phyloP scores from a whole-genome alignment of 1,140 invertebrate species.

The Sipha flava region DNA sequence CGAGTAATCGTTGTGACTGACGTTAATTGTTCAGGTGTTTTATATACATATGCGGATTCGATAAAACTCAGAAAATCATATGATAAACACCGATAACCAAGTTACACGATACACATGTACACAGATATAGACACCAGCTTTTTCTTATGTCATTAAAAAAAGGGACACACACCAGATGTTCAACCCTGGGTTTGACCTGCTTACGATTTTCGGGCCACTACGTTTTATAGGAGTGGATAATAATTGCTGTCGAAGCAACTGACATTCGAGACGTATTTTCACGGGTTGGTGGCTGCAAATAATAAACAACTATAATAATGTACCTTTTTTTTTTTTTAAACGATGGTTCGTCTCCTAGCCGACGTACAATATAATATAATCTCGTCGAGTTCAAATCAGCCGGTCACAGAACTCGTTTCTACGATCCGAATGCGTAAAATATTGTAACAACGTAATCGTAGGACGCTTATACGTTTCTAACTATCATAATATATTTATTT shows the following conservation, averaged over 20 bases:
- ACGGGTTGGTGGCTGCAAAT: conserved; percentile 8
- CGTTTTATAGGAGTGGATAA: background rate
- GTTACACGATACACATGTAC: too few species aligned
- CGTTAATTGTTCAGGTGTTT: background rate
- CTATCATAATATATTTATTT: too few species aligned
- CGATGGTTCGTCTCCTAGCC: background rate
- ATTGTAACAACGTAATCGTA: background rate
- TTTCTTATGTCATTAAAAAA: background rate
- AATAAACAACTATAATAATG: background rate
- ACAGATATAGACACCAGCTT: too few species aligned
- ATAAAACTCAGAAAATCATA: too few species aligned
- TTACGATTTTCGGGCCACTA: background rate
- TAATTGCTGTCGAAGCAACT: background rate
- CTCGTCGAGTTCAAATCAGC: background rate
- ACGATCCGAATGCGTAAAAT: background rate
- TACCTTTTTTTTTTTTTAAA: background rate
- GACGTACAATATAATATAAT: background rate
- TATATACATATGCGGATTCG: too few species aligned
- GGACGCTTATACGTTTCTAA: too few species aligned
- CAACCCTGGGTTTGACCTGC: background rate
- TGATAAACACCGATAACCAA: too few species aligned
- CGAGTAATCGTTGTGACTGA: background rate
- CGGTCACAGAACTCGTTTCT: background rate
- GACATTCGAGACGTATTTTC: conserved; percentile 3
- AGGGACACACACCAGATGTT: background rate